These are phyloP conservation scores for Luscinia luscinia DNA, from an alignment of 2,797 vertebrate species.

Conservation along the genomic window DNA sequence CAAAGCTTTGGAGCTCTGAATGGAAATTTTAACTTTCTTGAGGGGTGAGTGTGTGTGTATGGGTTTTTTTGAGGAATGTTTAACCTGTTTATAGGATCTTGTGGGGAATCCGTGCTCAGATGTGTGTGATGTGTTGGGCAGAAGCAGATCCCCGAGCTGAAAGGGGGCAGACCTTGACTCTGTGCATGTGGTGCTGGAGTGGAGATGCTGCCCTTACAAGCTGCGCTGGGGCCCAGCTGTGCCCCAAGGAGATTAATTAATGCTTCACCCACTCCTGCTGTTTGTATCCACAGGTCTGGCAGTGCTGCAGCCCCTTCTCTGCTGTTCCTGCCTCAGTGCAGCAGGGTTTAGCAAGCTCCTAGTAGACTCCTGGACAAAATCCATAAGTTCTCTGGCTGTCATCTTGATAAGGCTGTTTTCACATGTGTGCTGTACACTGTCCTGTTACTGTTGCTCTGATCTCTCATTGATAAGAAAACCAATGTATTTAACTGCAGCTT, in stretches of 20 bases:
- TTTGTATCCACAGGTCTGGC: not conserved
- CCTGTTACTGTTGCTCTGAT: constrained; percentile 58
- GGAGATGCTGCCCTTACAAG: not conserved
- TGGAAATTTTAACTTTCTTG: constrained; percentile 13
- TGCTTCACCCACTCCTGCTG: not conserved
- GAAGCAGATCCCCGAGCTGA: not conserved
- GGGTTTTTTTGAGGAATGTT: not conserved
- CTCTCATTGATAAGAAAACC: constrained; percentile 41
- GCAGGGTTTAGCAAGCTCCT: not conserved
- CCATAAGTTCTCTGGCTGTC: constrained; percentile 50
- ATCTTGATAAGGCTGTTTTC: constrained; percentile 56
- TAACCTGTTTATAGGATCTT: not conserved
- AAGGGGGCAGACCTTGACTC: not conserved
- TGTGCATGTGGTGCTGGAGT: rapidly evolving
- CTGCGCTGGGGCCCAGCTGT: not conserved
- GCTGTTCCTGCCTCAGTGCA: not conserved
- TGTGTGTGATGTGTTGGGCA: rapidly evolving
- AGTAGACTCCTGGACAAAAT: constrained; percentile 38
- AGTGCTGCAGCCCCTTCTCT: not conserved
- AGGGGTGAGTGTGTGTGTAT: no score
- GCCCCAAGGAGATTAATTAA: rapidly evolving
- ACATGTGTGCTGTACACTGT: constrained; percentile 40
- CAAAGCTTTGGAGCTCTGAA: not conserved
- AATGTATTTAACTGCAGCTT: constrained; percentile 50
- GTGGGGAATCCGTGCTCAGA: not conserved